These are phyloP conservation scores for Molossus alvarezi DNA, from an alignment of 2,797 vertebrate genomes.

Conservation along the genomic window DNA sequence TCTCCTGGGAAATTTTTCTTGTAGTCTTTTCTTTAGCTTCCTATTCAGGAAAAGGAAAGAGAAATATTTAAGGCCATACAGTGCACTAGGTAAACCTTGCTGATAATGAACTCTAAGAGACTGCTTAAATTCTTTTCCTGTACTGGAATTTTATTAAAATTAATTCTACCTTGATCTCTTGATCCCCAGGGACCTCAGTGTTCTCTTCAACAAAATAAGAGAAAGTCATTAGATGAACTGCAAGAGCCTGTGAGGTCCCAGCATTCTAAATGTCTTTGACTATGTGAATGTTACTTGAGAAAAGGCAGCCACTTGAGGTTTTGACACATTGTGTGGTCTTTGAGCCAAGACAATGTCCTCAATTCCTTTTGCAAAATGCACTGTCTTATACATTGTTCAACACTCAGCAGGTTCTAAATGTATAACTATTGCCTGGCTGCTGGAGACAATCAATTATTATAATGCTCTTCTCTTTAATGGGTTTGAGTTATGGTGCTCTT, in stretches of 20 bases:
- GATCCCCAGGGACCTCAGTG: neutral
- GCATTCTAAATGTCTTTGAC: conserved; percentile 33
- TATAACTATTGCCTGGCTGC: neutral
- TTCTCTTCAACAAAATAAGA: conserved; percentile 24
- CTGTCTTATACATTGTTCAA: neutral
- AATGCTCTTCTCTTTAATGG: conserved; percentile 31
- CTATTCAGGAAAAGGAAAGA: conserved; percentile 22
- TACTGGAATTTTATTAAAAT: conserved; percentile 55
- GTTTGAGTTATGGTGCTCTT: neutral
- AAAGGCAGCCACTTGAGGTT: conserved; percentile 34
- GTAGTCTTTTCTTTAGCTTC: neutral
- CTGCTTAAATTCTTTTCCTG: neutral
- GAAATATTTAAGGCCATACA: conserved; percentile 26
- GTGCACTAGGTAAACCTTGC: neutral
- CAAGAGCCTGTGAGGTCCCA: neutral
- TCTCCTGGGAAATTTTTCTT: neutral
- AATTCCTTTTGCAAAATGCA: conserved; percentile 8
- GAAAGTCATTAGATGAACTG: neutral
- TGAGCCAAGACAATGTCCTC: conserved; percentile 14
- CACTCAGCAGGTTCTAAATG: neutral
- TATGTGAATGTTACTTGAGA: conserved; percentile 46
- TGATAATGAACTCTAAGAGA: conserved; percentile 45
- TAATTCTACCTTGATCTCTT: conserved; percentile 60
- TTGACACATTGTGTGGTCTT: conserved; percentile 12
- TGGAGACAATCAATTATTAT: conserved; percentile 64